Conservation (phyloP, 1,140 invertebrate species). For the Philaenus spumarius region DNA sequence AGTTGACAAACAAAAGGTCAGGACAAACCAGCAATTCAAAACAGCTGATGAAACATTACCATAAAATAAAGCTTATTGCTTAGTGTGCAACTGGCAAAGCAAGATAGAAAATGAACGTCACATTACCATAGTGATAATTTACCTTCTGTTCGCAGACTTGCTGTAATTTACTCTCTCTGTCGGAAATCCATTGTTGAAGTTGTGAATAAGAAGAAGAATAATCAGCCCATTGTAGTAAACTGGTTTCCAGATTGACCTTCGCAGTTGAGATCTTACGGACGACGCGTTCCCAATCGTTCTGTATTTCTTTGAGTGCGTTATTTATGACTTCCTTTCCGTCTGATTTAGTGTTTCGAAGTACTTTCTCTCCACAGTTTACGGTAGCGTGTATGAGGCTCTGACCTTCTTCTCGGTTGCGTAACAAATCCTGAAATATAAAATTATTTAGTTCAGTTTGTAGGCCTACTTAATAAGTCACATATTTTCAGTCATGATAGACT, state of each 20-base stretch:
- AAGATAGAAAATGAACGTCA: too few relatives aligned
- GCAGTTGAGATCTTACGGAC: conserved; percentile 88
- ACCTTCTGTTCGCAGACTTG: conserved; percentile 81
- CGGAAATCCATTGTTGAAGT: conserved; percentile 90
- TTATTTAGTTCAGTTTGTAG: too few relatives aligned
- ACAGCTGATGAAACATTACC: too few relatives aligned
- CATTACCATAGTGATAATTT: too few relatives aligned
- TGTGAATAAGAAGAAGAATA: conserved; percentile 88
- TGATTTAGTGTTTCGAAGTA: conserved; percentile 75
- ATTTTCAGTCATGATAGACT: too few relatives aligned
- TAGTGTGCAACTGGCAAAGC: not conserved
- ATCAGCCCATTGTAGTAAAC: conserved; percentile 90
- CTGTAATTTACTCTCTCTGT: conserved; percentile 89
- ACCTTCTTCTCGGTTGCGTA: conserved; percentile 80
- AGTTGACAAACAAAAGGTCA: too few relatives aligned
- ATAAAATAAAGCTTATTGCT: too few relatives aligned
- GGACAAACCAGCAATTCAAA: too few relatives aligned
- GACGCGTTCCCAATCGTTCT: conserved; percentile 87
- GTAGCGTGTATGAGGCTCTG: conserved; percentile 84
- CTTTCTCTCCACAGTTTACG: conserved; percentile 89
- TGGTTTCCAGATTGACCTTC: conserved; percentile 88
- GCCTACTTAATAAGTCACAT: too few relatives aligned
- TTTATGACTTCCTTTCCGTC: conserved; percentile 86
- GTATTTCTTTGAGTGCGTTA: conserved; percentile 79
- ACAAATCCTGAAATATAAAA: conserved; percentile 63